These are phyloP conservation scores for Herpailurus yagouaroundi DNA, from an alignment of 2,113 vertebrate species.

Conservation along the genomic window DNA sequence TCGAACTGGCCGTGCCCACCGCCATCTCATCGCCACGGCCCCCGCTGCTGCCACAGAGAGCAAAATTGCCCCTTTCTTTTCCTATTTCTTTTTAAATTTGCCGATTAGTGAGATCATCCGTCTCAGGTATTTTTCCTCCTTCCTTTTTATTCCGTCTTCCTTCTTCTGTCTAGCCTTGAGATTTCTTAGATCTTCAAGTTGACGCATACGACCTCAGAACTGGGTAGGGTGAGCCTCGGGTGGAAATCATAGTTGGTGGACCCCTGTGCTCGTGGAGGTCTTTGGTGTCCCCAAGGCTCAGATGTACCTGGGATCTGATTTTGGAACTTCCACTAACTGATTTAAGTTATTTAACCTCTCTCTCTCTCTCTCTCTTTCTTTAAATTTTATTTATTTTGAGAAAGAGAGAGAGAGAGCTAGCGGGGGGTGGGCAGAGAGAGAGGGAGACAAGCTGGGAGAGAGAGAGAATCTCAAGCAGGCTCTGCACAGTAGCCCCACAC, in stretches of 20 bases:
- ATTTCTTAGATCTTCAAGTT: background rate
- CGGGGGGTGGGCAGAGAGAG: too few relatives aligned
- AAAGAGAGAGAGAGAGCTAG: too few relatives aligned
- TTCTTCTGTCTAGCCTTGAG: background rate
- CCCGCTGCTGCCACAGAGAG: accelerated
- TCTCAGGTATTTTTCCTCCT: background rate
- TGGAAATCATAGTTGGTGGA: background rate
- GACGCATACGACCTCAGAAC: accelerated
- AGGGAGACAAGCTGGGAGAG: too few relatives aligned
- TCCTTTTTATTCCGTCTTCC: background rate
- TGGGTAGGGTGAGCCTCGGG: background rate
- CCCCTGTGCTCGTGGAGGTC: too few relatives aligned
- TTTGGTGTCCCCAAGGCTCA: background rate
- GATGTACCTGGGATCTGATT: background rate
- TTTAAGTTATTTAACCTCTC: background rate
- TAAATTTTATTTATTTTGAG: too few relatives aligned
- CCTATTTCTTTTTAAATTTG: background rate
- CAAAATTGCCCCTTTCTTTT: background rate
- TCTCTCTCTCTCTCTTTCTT: too few relatives aligned
- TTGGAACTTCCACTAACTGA: background rate
- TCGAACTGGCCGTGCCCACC: background rate
- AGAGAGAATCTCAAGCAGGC: too few relatives aligned
- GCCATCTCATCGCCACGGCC: accelerated
- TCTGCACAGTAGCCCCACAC: too few relatives aligned
- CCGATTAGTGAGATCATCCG: background rate